These are phyloP conservation scores for Keiferia lycopersicella DNA, from an alignment of 2,888 invertebrate genomes.

Conservation along the genomic window DNA sequence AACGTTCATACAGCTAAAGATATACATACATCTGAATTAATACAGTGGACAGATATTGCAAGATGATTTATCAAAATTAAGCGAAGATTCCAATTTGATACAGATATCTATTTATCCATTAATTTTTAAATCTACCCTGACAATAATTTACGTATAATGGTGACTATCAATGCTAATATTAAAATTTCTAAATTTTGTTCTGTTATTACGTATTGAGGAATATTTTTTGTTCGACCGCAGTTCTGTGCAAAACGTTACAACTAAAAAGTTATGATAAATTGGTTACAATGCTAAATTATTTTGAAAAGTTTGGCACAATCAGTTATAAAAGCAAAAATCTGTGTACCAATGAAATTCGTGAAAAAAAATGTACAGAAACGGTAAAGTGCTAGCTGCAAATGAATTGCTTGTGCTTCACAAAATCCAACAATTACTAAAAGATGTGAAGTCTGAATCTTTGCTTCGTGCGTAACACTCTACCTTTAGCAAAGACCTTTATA, in stretches of 20 bases:
- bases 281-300: conserved; percentile 41
- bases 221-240: conserved; percentile 28
- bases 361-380: not conserved
- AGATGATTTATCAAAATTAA: conserved; percentile 71
- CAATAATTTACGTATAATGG: conserved; percentile 94
- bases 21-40: conserved; percentile 48
- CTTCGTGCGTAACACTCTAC: conserved; percentile 20
- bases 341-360: conserved; percentile 1
- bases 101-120: conserved; percentile 60
- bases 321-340: conserved; percentile 47
- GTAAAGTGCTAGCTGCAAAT: not conserved
- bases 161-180: conserved; percentile 80
- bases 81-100: conserved; percentile 67
- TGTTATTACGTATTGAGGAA: conserved; percentile 66
- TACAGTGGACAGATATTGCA: conserved; percentile 74
- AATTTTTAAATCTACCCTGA: conserved; percentile 86
- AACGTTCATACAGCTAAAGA: conserved; percentile 48
- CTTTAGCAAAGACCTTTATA: conserved; percentile 20
- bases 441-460: conserved; percentile 10
- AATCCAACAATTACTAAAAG: conserved; percentile 13
- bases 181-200: conserved; percentile 69
- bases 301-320: conserved; percentile 74
- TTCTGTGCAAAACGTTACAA: conserved; percentile 23
- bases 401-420: not conserved
- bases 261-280: conserved; percentile 38